Evolutionary conservation across 2,113 vertebrate genomes (phyloP), one percentile per base, ranked within the genome.

Genomic region (Meriones unguiculatus): DNA sequence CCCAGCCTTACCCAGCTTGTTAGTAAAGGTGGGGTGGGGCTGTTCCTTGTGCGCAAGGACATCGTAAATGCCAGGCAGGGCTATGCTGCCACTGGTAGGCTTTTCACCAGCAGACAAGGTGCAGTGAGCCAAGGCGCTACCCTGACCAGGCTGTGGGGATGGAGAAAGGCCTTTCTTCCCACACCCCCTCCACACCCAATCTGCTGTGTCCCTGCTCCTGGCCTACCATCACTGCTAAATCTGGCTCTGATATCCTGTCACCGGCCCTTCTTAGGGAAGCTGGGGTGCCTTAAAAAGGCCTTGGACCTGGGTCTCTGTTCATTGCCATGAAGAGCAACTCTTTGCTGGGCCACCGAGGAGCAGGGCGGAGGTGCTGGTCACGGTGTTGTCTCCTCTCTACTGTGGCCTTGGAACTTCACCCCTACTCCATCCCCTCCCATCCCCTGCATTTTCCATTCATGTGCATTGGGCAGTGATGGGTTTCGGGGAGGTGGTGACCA

Each of bases 371-470:
- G 28, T 70, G 35, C 80, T 90, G 88, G 57, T 62, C 38, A 50
- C 32, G 25, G 76, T 54, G 35, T 65, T 38, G 81, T 62, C 67
- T 25, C 72, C 59, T 46, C 54, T 65, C 67, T 67, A 24, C 62
- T 86, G 12, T 57, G 62, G 76, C 85, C 92, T 82, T 18, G 52
- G 67, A 96, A 32, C 57, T 50, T 92, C 64, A 18, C 86, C 81
- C 93, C 91, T 91, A 95, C 89, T 84, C 69, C 94, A 94, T 46
- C 38, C n/a, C 13, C 54, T 62, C 65, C 77, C 73, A n/a, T 67
- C 50, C 32, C 67, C 82, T 82, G 35, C 97, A 94, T 97, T 94
- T 88, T 86, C 73, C 91, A 93, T 75, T 94, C 92, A 88, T 2
- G 3, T 24, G 76, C 59, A 93, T 78, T 18, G 13, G 64, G 76